Percentiles rank a stretch among this genome's conserved stretches.
phyloP scores from a whole-genome alignment of 1,140 invertebrate genomes.

The Goniozus legneri region DNA sequence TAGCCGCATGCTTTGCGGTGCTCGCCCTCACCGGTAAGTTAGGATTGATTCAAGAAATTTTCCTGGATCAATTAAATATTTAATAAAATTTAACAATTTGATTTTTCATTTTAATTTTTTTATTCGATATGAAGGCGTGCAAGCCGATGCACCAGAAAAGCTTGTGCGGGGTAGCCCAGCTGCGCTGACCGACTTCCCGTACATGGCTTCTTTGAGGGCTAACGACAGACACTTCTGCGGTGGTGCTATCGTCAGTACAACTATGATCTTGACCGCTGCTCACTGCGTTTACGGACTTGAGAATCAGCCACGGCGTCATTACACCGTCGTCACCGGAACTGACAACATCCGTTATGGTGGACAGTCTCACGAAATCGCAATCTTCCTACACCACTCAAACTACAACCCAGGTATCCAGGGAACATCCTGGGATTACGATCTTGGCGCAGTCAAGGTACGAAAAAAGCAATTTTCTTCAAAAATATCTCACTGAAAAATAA shows the following conservation, averaged over 20 bases:
- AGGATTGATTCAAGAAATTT: no score
- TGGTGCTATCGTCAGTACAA: constrained; percentile 11
- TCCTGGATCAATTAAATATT: no score
- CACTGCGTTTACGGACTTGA: constrained; percentile 10
- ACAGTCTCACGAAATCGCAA: background rate
- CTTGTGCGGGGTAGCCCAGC: constrained; percentile 3
- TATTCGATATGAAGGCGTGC: no score
- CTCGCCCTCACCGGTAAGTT: no score
- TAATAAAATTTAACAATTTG: no score
- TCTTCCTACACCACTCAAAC: background rate
- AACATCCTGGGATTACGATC: constrained; percentile 5
- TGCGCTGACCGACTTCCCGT: constrained; percentile 13
- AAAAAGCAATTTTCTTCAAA: no score
- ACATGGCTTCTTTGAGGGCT: constrained; percentile 12
- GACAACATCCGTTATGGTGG: constrained; percentile 1
- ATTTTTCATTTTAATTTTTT: no score
- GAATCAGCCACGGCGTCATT: background rate
- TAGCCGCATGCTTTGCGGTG: no score
- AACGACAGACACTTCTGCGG: constrained; percentile 6
- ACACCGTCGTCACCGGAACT: constrained; percentile 3
- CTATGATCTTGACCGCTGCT: constrained; percentile 19
- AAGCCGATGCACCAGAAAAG: background rate
- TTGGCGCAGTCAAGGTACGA: constrained; percentile 16
- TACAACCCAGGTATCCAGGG: background rate
- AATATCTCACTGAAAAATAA: no score